phyloP scores from a whole-genome alignment of 2,113 vertebrate genomes.

The Cervus canadensis region DNA sequence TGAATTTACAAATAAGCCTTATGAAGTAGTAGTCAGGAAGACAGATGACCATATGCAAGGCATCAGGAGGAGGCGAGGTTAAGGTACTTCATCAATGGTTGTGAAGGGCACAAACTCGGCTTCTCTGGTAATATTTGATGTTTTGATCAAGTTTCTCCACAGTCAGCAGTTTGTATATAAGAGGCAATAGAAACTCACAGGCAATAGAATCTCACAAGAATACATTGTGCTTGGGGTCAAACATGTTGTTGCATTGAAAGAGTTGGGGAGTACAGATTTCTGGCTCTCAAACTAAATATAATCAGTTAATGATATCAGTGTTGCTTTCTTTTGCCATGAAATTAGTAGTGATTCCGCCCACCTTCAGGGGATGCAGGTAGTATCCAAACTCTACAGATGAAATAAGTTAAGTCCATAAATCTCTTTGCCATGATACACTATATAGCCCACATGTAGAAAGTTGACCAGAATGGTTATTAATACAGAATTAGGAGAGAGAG shows the following conservation, averaged over 20 bases:
- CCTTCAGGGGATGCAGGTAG: background rate
- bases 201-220: constrained; percentile 36
- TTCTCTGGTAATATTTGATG: background rate
- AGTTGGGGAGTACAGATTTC: background rate
- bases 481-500: background rate
- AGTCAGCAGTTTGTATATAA: constrained; percentile 4
- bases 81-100: background rate
- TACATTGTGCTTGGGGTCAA: constrained; percentile 5
- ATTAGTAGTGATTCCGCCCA: background rate
- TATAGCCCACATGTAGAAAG: background rate
- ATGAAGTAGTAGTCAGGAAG: constrained; percentile 19
- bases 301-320: constrained; percentile 1
- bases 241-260: background rate
- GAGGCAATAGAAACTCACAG: constrained; percentile 31
- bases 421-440: background rate
- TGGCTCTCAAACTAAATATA: background rate
- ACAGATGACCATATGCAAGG: constrained; percentile 20
- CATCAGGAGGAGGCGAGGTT: background rate
- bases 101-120: constrained; percentile 34
- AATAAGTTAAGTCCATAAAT: background rate
- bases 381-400: background rate
- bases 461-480: constrained; percentile 24
- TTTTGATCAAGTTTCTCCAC: constrained; percentile 28
- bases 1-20: constrained; percentile 65
- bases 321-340: constrained; percentile 10